Percentiles rank a stretch among this genome's conserved stretches.
These are phyloP conservation scores for Seira musarum DNA, from an alignment of 2,888 invertebrate genomes.

Conservation along the genomic window DNA sequence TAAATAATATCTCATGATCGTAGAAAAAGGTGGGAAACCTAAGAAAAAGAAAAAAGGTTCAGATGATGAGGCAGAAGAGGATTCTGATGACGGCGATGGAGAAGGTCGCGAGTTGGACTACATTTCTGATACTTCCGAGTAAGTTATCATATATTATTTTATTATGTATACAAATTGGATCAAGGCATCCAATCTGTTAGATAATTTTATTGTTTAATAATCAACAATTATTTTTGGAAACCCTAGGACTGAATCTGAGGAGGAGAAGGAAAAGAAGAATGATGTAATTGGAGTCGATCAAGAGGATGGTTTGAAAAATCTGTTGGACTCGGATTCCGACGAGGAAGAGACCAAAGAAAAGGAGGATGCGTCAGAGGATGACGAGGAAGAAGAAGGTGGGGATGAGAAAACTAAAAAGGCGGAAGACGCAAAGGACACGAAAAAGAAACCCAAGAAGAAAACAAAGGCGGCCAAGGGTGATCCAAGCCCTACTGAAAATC, in stretches of 20 bases:
- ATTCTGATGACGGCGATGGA: constrained; percentile 97
- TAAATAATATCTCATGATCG: neutral
- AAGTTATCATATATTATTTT: neutral
- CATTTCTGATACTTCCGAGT: constrained; percentile 88
- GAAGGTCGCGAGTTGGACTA: constrained; percentile 96
- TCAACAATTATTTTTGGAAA: no score
- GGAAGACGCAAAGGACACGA: constrained; percentile 43
- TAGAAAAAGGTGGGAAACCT: constrained; percentile 59
- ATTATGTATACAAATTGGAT: constrained; percentile 1
- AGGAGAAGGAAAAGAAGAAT: constrained; percentile 79
- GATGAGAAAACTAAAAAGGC: constrained; percentile 59
- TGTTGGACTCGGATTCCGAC: constrained; percentile 90
- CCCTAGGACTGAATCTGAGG: constrained; percentile 71
- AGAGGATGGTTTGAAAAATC: constrained; percentile 88
- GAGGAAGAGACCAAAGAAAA: constrained; percentile 86
- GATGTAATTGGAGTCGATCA: constrained; percentile 93
- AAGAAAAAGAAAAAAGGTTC: constrained; percentile 85
- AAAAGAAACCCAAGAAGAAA: constrained; percentile 71
- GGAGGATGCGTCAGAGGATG: constrained; percentile 80
- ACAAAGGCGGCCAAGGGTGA: constrained; percentile 71
- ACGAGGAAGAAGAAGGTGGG: constrained; percentile 82
- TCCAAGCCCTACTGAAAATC: constrained; percentile 38
- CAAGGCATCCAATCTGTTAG: no score
- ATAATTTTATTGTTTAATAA: no score
- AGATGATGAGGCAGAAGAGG: constrained; percentile 93